Base-by-base conservation (phyloP, 2,797 vertebrate species). In the Limosa lapponica region DNA sequence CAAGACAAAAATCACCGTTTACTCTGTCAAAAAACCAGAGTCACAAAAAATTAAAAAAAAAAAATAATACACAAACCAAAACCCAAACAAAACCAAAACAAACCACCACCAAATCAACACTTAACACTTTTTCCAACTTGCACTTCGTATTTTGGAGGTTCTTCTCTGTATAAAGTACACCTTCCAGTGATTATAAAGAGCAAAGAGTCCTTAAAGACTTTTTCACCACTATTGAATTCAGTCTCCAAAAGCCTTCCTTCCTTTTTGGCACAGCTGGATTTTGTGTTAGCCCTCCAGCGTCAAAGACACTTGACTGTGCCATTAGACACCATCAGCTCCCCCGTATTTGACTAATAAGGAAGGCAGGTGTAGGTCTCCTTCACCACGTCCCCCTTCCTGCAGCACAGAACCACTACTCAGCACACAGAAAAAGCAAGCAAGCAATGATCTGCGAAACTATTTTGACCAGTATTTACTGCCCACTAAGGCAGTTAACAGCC, bases 371-470 rank as follows among this genome's bases (percentile, higher is more conserved):
- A 58, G 11, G 30, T 36, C n/a, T 94, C 78, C 62, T 79, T 46
- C 16, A 72, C 43, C 37, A 13, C 66, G 4, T 43, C 6, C 18
- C 41, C n/a, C 15, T 8, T 73, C 58, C 34, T 54, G n/a, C 28
- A 70, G 46, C 74, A 65, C 13, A 67, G n/a, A 81, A 84, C 73
- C 20, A 43, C 37, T n/a, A 13, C 79, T 92, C 93, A 72, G 16
- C 58, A 62, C 80, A 13, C 16, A 41, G 5, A 44, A 37, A 72
- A 80, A 57, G 75, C 66, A 95, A 94, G 67, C 41, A 86, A 89
- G 37, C 30, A 61, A n/a, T 65, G 27, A 84, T 58, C 62, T 32
- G 77, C 96, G 90, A 95, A 97, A 93, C 92, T 82, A 84, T 91
- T 91, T 55, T 85, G 93, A 92, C 85, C 37, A 48, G 79, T 78